phyloP scores from a whole-genome alignment of 2,888 invertebrate genomes.

The Camponotus fellah region DNA sequence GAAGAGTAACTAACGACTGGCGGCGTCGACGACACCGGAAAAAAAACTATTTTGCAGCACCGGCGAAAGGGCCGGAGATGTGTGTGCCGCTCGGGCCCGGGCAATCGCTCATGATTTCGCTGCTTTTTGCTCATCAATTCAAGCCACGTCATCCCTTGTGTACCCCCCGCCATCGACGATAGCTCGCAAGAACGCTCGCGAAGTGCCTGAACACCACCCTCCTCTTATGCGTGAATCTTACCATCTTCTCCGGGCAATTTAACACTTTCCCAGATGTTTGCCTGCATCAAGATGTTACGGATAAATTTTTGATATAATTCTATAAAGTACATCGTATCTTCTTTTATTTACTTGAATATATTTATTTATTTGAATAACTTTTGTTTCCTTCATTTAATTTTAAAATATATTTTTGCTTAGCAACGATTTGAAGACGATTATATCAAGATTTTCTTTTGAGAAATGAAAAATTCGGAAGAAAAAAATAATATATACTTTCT shows the following conservation, averaged over 20 bases:
- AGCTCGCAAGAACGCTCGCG: conserved; percentile 62
- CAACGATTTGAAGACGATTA: neutral
- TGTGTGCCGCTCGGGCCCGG: conserved; percentile 57
- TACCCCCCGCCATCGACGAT: conserved; percentile 51
- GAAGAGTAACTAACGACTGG: conserved; percentile 82
- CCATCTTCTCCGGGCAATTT: conserved; percentile 32
- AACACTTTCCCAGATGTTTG: conserved; percentile 45
- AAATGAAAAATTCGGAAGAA: neutral
- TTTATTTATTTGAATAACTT: neutral
- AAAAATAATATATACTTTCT: neutral
- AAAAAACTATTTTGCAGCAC: conserved; percentile 76
- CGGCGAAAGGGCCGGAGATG: conserved; percentile 69
- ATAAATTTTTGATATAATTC: conserved; percentile 13
- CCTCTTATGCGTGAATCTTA: conserved; percentile 10
- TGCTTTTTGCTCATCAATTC: conserved; percentile 82
- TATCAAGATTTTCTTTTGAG: neutral
- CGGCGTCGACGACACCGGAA: conserved; percentile 76
- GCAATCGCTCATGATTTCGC: conserved; percentile 80
- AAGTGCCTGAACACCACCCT: conserved; percentile 50
- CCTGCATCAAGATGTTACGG: conserved; percentile 44
- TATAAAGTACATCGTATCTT: neutral
- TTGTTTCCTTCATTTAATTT: neutral
- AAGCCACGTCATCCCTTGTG: conserved; percentile 67
- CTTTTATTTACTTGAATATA: neutral
- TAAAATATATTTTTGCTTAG: neutral